Conservation (phyloP, 2,888 invertebrate genomes). For the Heliconius erato region DNA sequence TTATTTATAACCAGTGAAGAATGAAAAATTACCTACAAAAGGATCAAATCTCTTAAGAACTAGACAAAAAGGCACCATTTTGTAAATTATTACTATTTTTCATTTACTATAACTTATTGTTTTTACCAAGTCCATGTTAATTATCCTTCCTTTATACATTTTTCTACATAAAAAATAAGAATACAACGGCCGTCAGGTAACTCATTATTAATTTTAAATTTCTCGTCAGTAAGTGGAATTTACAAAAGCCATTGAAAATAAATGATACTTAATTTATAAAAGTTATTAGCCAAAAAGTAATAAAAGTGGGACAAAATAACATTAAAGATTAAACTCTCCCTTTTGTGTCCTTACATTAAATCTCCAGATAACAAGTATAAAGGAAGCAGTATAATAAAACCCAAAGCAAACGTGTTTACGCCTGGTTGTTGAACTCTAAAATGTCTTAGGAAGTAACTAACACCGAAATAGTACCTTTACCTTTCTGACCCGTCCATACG, state of each 20-base stretch:
- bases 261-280: not conserved
- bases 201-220: not conserved
- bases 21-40: not conserved
- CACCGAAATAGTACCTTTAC: not conserved
- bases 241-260: not conserved
- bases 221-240: not conserved
- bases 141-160: not conserved
- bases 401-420: conserved; percentile 27
- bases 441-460: conserved; percentile 15
- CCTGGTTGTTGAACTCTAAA: conserved; percentile 29
- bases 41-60: not conserved
- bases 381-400: conserved; percentile 22
- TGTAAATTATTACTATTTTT: not conserved
- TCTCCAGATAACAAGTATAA: conserved; percentile 18
- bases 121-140: not conserved
- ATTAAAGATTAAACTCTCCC: not conserved
- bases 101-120: not conserved
- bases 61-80: not conserved
- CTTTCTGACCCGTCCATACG: not conserved
- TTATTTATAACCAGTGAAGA: not conserved
- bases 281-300: not conserved
- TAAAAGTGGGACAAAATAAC: not conserved
- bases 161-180: not conserved
- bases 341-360: not conserved
- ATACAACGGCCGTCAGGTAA: not conserved